Evolutionary conservation across 2,888 invertebrate species (phyloP).

Genomic region (Drosophila longiperda): DNA sequence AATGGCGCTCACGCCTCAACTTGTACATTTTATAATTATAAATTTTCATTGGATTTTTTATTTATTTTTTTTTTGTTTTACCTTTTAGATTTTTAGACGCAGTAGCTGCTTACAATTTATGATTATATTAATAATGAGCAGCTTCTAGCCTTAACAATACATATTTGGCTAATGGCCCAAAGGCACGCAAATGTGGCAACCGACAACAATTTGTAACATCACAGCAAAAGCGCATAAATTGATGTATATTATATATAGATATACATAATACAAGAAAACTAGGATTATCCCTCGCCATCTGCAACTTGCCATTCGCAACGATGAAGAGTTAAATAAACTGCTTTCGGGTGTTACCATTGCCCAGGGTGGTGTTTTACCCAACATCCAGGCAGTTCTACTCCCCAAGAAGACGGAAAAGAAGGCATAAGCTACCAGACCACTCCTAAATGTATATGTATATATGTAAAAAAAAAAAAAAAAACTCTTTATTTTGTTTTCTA

Average conservation of each 20-base stretch:
- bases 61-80: slow-evolving; percentile 3
- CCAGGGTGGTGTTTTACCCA: slow-evolving; percentile 93
- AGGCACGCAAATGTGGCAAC: slow-evolving; percentile 51
- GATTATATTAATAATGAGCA: slow-evolving; percentile 66
- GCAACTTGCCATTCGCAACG: slow-evolving; percentile 93
- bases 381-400: slow-evolving; percentile 90
- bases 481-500: slow-evolving; percentile 28
- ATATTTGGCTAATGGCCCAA: slow-evolving; percentile 56
- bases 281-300: slow-evolving; percentile 92
- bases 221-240: slow-evolving; percentile 35
- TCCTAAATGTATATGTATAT: neutral
- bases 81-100: slow-evolving; percentile 33
- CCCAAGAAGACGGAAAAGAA: slow-evolving; percentile 86
- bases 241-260: slow-evolving; percentile 5
- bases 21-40: slow-evolving; percentile 43
- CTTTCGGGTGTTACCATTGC: slow-evolving; percentile 85
- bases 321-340: slow-evolving; percentile 92
- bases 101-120: slow-evolving; percentile 56
- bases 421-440: neutral
- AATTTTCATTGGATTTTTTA: slow-evolving; percentile 11
- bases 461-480: neutral
- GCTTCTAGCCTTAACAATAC: slow-evolving; percentile 47
- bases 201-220: slow-evolving; percentile 32
- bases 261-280: slow-evolving; percentile 85
- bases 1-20: slow-evolving; percentile 29